Conservation (phyloP, 2,888 invertebrate species). For the Pollenia angustigena region DNA sequence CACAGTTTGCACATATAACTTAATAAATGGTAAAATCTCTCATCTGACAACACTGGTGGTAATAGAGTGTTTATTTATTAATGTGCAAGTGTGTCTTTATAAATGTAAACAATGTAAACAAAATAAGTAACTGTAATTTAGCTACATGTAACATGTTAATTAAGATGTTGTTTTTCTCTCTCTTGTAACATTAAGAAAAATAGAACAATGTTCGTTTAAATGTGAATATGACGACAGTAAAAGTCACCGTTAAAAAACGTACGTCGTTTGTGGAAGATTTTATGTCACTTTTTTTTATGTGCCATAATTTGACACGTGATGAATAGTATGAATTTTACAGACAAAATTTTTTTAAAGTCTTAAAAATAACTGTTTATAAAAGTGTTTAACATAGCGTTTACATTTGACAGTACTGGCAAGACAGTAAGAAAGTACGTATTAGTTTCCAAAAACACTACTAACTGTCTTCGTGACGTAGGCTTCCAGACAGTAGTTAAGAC, state of each 20-base stretch:
- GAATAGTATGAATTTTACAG: neutral
- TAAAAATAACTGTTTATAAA: no score
- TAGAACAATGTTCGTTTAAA: constrained; percentile 40
- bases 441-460: no score
- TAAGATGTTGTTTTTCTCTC: constrained; percentile 4
- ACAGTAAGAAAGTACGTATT: no score
- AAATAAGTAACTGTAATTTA: constrained; percentile 31
- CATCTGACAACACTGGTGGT: neutral
- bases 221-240: constrained; percentile 17
- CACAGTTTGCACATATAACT: no score
- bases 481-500: no score
- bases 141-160: neutral
- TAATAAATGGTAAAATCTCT: no score
- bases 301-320: constrained; percentile 36
- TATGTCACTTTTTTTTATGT: constrained; percentile 1
- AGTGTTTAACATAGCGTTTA: no score
- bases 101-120: neutral
- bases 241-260: neutral
- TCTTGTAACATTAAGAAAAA: constrained; percentile 21
- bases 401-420: no score
- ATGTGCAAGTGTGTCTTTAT: neutral
- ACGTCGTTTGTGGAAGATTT: constrained; percentile 29
- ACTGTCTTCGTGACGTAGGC: no score
- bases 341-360: neutral
- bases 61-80: neutral